These are phyloP conservation scores for Phalacrocorax brasilianus DNA, from an alignment of 2,113 vertebrate species.

Conservation along the genomic window DNA sequence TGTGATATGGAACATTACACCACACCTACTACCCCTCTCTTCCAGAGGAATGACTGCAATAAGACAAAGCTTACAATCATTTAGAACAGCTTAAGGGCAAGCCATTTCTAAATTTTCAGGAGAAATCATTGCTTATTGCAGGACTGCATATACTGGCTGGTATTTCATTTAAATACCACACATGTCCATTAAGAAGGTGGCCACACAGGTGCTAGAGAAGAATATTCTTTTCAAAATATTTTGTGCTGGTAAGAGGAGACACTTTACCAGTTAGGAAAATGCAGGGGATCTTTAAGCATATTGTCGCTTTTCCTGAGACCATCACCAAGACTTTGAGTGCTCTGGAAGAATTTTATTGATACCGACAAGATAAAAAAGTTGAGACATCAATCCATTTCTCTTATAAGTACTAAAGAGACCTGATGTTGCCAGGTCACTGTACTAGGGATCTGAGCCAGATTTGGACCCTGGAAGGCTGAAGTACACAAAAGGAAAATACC, in stretches of 20 bases:
- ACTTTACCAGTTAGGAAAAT: not conserved
- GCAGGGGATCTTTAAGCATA: not conserved
- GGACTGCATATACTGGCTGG: not conserved
- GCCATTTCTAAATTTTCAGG: not conserved
- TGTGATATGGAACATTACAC: not conserved
- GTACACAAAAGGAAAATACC: not conserved
- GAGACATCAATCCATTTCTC: not conserved
- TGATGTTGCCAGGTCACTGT: not conserved
- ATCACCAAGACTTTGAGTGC: not conserved
- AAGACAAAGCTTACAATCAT: not conserved
- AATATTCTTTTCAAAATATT: not conserved
- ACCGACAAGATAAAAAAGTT: rapidly evolving
- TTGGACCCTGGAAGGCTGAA: not conserved
- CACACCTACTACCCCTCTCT: not conserved
- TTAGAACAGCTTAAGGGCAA: not conserved
- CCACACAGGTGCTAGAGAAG: not conserved
- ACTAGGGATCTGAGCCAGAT: not conserved
- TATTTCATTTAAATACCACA: not conserved
- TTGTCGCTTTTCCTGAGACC: not conserved
- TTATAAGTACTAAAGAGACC: not conserved
- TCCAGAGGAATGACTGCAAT: not conserved
- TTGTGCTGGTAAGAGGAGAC: not conserved
- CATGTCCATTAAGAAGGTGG: not conserved
- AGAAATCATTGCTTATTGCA: not conserved
- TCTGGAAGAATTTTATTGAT: not conserved